Evolutionary conservation across 2,888 invertebrate species (phyloP).

Genomic region (Aromia moschata): DNA sequence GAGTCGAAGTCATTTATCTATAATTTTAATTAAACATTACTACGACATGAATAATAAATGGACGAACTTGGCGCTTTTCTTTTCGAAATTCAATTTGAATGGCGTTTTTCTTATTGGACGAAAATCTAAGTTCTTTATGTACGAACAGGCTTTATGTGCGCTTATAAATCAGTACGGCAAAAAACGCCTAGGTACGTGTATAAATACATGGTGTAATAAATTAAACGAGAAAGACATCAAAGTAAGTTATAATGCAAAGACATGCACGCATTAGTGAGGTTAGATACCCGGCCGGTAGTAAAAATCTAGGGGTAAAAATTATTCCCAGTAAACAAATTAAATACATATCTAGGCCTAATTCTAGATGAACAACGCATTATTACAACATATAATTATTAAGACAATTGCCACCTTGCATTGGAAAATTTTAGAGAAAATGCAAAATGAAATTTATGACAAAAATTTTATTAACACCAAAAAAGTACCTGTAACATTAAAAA

Average conservation of each 20-base stretch:
- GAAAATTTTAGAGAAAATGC: no score
- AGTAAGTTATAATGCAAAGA: conserved; percentile 29
- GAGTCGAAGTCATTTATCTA: conserved; percentile 52
- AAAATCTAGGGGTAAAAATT: no score
- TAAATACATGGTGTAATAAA: conserved; percentile 10
- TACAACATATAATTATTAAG: no score
- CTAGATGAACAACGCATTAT: no score
- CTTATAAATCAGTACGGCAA: conserved; percentile 28
- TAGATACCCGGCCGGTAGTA: no score
- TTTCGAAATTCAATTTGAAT: conserved; percentile 33
- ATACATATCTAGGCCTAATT: no score
- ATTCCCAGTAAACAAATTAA: no score
- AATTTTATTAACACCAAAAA: no score
- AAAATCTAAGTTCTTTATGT: conserved; percentile 33
- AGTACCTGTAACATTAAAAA: no score
- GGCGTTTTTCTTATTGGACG: conserved; percentile 30
- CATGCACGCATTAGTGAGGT: conserved; percentile 36
- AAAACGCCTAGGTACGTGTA: conserved; percentile 22
- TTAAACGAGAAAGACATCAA: conserved; percentile 23
- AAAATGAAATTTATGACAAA: no score
- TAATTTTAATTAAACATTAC: conserved; percentile 52
- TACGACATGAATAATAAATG: conserved; percentile 46
- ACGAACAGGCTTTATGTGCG: no score
- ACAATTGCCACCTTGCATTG: no score
- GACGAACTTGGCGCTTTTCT: conserved; percentile 27